These are phyloP conservation scores for Cyphotilapia sp. DNA, from an alignment of 2,113 vertebrate species.

Conservation along the genomic window DNA sequence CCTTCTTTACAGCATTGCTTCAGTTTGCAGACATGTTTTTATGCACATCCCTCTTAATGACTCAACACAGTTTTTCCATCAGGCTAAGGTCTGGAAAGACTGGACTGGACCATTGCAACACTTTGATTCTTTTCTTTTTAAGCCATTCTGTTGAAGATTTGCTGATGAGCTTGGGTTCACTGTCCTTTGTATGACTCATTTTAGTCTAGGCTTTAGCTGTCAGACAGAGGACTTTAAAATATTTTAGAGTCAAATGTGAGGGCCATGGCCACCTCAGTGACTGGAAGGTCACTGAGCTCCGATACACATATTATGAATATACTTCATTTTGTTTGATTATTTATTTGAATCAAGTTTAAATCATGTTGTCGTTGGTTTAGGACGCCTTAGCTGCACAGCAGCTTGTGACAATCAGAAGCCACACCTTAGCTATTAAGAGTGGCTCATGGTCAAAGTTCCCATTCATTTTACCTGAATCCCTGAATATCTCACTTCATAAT, in stretches of 20 bases:
- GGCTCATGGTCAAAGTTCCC: not conserved
- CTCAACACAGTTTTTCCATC: not conserved
- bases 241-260: not conserved
- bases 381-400: not conserved
- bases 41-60: not conserved
- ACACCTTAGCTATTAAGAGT: not conserved
- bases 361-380: accelerated
- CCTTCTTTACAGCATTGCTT: not conserved
- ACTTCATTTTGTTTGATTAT: not conserved
- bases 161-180: accelerated
- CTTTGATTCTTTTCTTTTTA: not conserved
- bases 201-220: not conserved
- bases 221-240: not conserved
- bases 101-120: not conserved
- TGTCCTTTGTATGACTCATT: not conserved
- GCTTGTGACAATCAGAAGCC: not conserved
- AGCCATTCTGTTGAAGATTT: not conserved
- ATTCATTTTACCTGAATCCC: not conserved
- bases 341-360: not conserved
- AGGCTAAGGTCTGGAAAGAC: not conserved
- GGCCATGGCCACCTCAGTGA: not conserved
- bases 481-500: not conserved
- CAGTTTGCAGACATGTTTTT: no score
- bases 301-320: not conserved
- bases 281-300: not conserved